Base-by-base conservation (phyloP, 1,140 invertebrate species). In the Drosophila pseudoobscura region DNA sequence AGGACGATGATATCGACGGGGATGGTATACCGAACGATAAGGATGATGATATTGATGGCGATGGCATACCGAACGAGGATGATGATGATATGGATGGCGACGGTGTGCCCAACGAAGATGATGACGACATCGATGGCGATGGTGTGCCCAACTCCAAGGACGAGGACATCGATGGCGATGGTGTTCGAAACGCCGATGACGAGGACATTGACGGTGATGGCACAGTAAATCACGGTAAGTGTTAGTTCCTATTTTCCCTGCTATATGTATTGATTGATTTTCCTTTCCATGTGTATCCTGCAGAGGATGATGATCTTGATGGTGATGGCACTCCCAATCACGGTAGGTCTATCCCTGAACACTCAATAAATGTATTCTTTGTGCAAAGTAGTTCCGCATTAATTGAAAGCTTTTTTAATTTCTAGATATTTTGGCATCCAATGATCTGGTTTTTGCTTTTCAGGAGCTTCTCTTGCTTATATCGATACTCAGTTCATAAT, bases 51-150 rank as follows among this genome's bases (percentile, higher is more conserved):
- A 90, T 90, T 15, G 88, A 90, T 75, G 88, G 88, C 49, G 88
- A 90, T 70, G 88, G 88, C 46, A 90, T 90, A 68, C 88, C 88
- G 6, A 90, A 90, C 75, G 82, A 87, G 17, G 72, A 90, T 55
- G 89, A 92, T 66, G 91, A 92, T 61, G 91, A 91, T 64, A 92
- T 87, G 22, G 92, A 92, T 75, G 92, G 92, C 73, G 91, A 91
- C 80, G 91, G 90, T 66, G 90, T 89, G 59, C 87, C 89, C 13
- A 90, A 91, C 62, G 80, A 87, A 51, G 83, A 92, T 47, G 89
- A 90, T 45, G 84, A 90, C 39, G 91, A 92, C 64, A 89, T 91
- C 58, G 90, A 83, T 68, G 83, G 75, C 24, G 91, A 92, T 77
- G 45, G 92, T 39, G 73, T 80, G 31, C 93, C 91, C 6, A 93